Conservation (phyloP, 2,888 invertebrate genomes). For the Dendrolimus houi region DNA sequence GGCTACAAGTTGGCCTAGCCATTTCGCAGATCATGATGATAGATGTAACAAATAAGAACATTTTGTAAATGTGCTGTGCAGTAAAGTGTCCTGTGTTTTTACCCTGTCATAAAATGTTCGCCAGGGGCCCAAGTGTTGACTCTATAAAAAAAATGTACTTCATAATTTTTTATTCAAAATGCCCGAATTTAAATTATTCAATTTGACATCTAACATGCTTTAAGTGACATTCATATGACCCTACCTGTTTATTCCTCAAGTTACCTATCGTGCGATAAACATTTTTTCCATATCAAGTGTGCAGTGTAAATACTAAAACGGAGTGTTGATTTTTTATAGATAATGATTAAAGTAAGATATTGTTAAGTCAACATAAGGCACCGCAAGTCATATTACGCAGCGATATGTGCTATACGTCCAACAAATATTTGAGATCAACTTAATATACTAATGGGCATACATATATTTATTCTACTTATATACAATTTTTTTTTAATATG, state of each 20-base stretch:
- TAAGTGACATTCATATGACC: slow-evolving; percentile 26
- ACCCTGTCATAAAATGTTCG: too few species aligned
- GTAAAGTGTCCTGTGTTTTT: too few species aligned
- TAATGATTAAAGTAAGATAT: slow-evolving; percentile 37
- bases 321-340: slow-evolving; percentile 65
- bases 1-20: too few species aligned
- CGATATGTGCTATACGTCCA: slow-evolving; percentile 1
- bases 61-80: too few species aligned
- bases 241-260: slow-evolving; percentile 54
- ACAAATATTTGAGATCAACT: slow-evolving; percentile 45
- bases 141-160: too few species aligned
- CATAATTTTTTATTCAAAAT: too few species aligned
- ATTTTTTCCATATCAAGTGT: slow-evolving; percentile 66
- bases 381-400: slow-evolving; percentile 14
- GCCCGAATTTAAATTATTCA: too few species aligned
- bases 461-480: slow-evolving; percentile 1
- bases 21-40: too few species aligned
- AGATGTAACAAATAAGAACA: too few species aligned
- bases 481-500: too few species aligned
- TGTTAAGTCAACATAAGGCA: slow-evolving; percentile 25
- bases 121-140: too few species aligned
- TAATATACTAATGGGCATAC: slow-evolving; percentile 12
- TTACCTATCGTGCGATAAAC: slow-evolving; percentile 30
- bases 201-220: slow-evolving; percentile 19
- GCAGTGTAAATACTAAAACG: slow-evolving; percentile 45